Base-by-base conservation (phyloP, 2,888 invertebrate species). In the Minunthozetes semirufus region DNA sequence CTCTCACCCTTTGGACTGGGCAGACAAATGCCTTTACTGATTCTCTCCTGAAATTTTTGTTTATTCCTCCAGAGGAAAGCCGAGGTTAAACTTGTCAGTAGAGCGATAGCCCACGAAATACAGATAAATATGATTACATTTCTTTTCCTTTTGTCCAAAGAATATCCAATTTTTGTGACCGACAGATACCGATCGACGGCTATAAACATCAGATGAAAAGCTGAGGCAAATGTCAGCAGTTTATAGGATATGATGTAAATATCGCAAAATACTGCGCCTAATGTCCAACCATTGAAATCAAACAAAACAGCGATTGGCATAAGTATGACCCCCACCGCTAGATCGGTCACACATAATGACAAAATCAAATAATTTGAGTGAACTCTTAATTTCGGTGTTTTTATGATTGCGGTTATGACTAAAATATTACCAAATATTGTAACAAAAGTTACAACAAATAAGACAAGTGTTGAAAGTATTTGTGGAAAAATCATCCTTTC, bases 361-460 rank as follows among this genome's bases (percentile, higher is more conserved):
- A 66, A 38, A n/a, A 66, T 66, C 15, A 66, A n/a, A 38, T 66
- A 66, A 66, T 66, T 66, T 8, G 63, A 66, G 4, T 19, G 25
- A 38, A 66, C 15, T 38, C 38, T 29, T 1, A 66, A 19, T 66
- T 66, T 66, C 29, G 63, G 63, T 38, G 63, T 66, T 15, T 38
- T 66, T 27, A 66, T 5, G 4, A 66, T 66, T 11, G 63, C 63
- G 9, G n/a, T 33, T 33, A 66, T 66, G 63, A 66, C 63, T 38
- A 66, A 17, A 66, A 66, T n/a, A 66, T 66, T 66, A 6, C 63
- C 63, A 9, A 38, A 66, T 25, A 33, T 33, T 1, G 63, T 66
- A 0, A 38, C 19, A 17, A 66, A 6, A 33, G 9, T 38, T 15
- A 66, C 38, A 2, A 5, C 2, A 4, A 38, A n/a, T 9, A 66